Conservation (phyloP, 2,113 vertebrate species). For the Onychorhynchus coronatus region DNA sequence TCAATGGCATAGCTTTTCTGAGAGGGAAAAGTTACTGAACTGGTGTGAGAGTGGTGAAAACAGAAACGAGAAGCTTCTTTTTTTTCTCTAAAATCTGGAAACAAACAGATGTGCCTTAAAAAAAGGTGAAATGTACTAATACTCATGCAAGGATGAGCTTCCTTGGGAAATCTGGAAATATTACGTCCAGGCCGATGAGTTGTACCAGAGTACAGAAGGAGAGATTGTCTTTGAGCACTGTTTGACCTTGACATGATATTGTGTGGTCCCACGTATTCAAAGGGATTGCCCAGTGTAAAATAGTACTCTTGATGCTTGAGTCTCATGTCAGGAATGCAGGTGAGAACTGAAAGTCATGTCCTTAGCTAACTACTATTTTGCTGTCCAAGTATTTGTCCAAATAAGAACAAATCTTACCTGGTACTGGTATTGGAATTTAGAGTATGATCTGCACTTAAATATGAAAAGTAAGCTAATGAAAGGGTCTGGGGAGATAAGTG, state of each 20-base stretch:
- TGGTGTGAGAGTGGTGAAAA: not conserved
- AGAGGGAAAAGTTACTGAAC: not conserved
- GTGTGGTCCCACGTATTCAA: not conserved
- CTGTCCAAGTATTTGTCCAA: not conserved
- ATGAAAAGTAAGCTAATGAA: not conserved
- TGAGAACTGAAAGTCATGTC: not conserved
- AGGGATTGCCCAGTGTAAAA: not conserved
- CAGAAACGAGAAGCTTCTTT: not conserved
- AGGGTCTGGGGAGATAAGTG: not conserved
- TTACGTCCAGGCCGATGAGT: not conserved
- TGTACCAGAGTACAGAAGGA: not conserved
- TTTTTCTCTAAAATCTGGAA: not conserved
- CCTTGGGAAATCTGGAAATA: not conserved
- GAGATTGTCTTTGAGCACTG: not conserved
- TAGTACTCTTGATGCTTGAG: not conserved
- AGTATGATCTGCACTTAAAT: not conserved
- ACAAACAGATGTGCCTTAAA: not conserved
- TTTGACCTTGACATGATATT: not conserved
- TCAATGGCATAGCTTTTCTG: not conserved
- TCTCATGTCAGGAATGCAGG: not conserved
- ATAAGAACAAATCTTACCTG: not conserved
- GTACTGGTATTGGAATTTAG: not conserved
- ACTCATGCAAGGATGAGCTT: not conserved
- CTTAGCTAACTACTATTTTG: not conserved
- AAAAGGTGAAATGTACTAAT: not conserved